Base-by-base conservation (phyloP, 2,113 vertebrate species). In the Sorex fumeus region DNA sequence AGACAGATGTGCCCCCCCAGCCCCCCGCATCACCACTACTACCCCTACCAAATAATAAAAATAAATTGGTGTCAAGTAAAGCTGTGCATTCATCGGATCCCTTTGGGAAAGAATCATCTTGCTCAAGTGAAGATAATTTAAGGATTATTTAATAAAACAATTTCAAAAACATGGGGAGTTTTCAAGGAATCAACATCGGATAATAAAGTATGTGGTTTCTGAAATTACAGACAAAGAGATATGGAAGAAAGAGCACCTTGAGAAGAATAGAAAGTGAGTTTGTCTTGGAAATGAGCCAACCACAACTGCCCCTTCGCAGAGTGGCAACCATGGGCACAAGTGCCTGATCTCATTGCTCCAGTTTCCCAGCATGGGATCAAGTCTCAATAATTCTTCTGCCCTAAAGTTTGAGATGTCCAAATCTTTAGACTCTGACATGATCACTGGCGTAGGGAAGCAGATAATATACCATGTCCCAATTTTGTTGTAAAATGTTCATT, bases 221-320 rank as follows among this genome's bases (percentile, higher is more conserved):
- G 66, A 60, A 75, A 71, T 40, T 80, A 9, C 11, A 11, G 28
- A 50, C 28, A 91, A 50, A n/a, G 43, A 62, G 50, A 21, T 6
- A 1, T 34, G 43, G 69, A 8, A 43, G 2, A 6, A 3, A 16
- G 12, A 0, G 2, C 5, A 1, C 10, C 23, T 25, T 3, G 25
- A 79, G 25, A 70, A 19, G 5, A 50, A 8, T 53, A 16, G 15
- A 53, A 16, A 30, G 15, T 43, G 21, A 30, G 15, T 43, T 30
- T 10, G 1, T 47, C 28, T 60, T 60, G 47, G 40, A 8, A 36
- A 15, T 2, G 1, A 18, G 60, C 27, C 12, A 25, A 9, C 7
- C 3, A 3, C 1, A 18, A 6, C 7, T 21, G 18, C 50, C 70
- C 0, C 3, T 50, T 1, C 57, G 9, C 7, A 12, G 13, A 19